Percentiles rank a stretch among this genome's conserved stretches.
phyloP scores from a whole-genome alignment of 2,113 vertebrate genomes.

The Nycticryphes semicollaris region DNA sequence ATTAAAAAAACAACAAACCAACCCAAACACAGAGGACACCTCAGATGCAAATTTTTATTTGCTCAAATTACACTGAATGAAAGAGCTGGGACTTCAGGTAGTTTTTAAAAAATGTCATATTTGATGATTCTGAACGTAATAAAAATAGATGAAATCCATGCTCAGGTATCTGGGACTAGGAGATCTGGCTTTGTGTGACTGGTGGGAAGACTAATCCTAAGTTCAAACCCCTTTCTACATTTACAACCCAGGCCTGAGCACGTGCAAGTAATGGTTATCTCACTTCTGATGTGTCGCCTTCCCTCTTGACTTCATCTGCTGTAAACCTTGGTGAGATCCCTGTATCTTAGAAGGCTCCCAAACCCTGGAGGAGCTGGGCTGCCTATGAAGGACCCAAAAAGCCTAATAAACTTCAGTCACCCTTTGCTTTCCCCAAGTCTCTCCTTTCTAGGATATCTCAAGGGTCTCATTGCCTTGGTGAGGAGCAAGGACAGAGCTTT shows the following conservation, averaged over 20 bases:
- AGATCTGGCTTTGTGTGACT: neutral
- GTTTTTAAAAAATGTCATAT: neutral
- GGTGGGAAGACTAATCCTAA: fast-evolving
- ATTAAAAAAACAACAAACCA: neutral
- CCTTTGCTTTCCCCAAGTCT: fast-evolving
- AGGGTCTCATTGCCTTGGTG: neutral
- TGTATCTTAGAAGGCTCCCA: neutral
- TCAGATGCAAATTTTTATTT: neutral
- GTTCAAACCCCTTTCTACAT: neutral
- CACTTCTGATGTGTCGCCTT: neutral
- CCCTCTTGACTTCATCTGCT: neutral
- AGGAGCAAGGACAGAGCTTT: neutral
- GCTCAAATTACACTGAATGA: neutral
- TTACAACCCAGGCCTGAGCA: neutral
- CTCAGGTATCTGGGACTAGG: neutral
- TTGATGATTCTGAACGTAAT: neutral
- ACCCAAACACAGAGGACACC: neutral
- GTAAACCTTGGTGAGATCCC: neutral
- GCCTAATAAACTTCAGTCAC: neutral
- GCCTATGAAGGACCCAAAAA: neutral
- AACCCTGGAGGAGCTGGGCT: neutral
- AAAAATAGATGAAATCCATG: neutral
- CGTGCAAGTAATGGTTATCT: neutral
- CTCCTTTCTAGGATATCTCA: neutral
- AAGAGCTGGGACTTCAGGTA: neutral